Base-by-base conservation (phyloP, 92 coral and sea anemone genomes). In the Epizoanthus scotinus region DNA sequence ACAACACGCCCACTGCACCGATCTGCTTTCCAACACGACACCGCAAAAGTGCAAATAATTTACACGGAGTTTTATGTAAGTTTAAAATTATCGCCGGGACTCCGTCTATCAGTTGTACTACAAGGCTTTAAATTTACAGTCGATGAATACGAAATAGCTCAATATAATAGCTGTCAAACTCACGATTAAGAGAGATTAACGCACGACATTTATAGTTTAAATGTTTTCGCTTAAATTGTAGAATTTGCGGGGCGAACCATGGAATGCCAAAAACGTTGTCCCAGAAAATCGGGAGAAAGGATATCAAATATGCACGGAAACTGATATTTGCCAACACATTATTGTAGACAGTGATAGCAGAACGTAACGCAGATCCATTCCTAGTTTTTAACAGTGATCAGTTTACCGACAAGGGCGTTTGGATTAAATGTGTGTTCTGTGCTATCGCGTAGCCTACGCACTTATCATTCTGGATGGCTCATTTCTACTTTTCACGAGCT, bases 81-180 rank as follows among this genome's bases (percentile, higher is more conserved):
- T 64, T 64, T 64, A 64, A 31, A 64, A 64, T 17, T 64, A 64
- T 38, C 31, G 36, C 70, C 18, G n/a, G 36, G 22, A 64, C 26
- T 63, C 38, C 5, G 29, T 8, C 67, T 36, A 63, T 26, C n/a
- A 38, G 38, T 29, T 29, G 36, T 38, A 64, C 18, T 64, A 64
- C 36, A 17, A 12, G 70, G 24, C n/a, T 64, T 64, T 64, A 20
- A 38, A 64, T 38, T 64, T 38, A 6, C 13, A 29, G 21, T n/a
- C 6, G 70, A 64, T 29, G 12, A 20, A 64, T 8, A 29, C n/a
- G n/a, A 64, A 31, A 34, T 17, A 38, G 36, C 31, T 8, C 19
- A 29, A 64, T 17, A 64, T 38, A 64, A 64, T 31, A 20, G 44
- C n/a, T 8, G 10, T 3, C 42, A 64, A 64, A 64, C 38, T 29